phyloP scores from a whole-genome alignment of 2,113 vertebrate genomes.

The Zapornia atra region DNA sequence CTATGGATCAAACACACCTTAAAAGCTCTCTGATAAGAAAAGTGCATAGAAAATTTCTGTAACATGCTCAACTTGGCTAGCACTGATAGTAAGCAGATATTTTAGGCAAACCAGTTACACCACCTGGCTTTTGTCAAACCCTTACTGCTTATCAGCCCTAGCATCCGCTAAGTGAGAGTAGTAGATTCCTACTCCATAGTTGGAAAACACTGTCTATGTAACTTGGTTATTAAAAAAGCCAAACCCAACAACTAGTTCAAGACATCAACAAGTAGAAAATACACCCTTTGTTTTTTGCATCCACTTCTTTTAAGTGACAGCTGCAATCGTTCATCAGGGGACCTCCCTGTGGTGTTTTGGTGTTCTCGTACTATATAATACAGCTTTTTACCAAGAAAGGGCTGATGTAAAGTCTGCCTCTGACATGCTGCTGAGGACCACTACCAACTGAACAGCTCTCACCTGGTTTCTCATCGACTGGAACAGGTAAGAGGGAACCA shows the following conservation, averaged over 20 bases:
- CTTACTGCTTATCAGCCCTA: not conserved
- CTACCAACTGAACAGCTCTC: not conserved
- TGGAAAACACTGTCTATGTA: not conserved
- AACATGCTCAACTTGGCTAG: not conserved
- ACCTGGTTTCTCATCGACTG: not conserved
- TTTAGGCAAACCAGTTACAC: not conserved
- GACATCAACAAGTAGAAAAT: not conserved
- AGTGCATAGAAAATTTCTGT: not conserved
- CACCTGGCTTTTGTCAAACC: constrained; percentile 10
- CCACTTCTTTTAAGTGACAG: not conserved
- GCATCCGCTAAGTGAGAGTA: not conserved
- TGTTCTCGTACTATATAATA: not conserved
- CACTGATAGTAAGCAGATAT: not conserved
- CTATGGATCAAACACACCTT: not conserved
- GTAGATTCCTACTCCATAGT: not conserved
- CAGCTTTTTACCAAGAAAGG: not conserved
- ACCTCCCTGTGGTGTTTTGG: not conserved
- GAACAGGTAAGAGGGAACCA: not conserved
- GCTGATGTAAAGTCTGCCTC: not conserved
- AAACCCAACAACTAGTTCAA: not conserved
- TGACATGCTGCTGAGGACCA: not conserved
- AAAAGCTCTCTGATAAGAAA: not conserved
- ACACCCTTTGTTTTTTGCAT: not conserved
- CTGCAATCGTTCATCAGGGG: not conserved
- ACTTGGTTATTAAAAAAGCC: not conserved